phyloP scores from a whole-genome alignment of 2,888 invertebrate species.

The Digitonthophagus gazella region DNA sequence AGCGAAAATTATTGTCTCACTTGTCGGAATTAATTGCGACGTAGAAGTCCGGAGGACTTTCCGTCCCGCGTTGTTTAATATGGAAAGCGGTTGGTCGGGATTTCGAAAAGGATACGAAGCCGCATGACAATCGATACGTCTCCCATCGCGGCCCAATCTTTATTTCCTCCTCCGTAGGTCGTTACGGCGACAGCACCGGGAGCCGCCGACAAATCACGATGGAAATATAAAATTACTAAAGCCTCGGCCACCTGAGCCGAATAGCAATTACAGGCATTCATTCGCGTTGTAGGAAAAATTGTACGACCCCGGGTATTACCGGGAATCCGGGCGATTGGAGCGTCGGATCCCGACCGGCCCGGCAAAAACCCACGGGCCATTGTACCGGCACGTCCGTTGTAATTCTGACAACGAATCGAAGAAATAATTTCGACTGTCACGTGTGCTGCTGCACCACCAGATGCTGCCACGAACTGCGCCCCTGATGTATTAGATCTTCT shows the following conservation, averaged over 20 bases:
- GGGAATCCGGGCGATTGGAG: not conserved
- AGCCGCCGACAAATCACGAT: slow-evolving; percentile 18
- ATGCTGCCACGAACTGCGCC: not conserved
- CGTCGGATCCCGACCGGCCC: not conserved
- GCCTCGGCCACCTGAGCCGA: slow-evolving; percentile 28
- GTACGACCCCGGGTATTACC: not conserved
- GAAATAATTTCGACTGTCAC: not conserved
- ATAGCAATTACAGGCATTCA: slow-evolving; percentile 27
- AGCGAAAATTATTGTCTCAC: slow-evolving; percentile 28
- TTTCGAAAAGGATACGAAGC: not conserved
- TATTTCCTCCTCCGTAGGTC: not conserved
- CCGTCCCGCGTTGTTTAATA: slow-evolving; percentile 1
- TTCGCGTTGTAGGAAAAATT: slow-evolving; percentile 26
- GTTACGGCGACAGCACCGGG: slow-evolving; percentile 10
- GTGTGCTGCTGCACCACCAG: not conserved
- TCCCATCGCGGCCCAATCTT: not conserved
- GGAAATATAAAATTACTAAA: slow-evolving; percentile 31
- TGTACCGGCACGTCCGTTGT: not conserved
- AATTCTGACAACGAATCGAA: not conserved
- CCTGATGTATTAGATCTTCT: not conserved
- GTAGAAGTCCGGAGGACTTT: not conserved
- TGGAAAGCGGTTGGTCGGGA: not conserved
- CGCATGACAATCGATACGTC: not conserved
- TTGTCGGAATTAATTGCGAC: slow-evolving; percentile 26
- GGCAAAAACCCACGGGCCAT: not conserved